A percentile compares a stretch with the other conserved stretches of the same genome.
Evolutionary conservation across 2,797 vertebrate genomes (phyloP).

Genomic region (Cirrhinus molitorella): DNA sequence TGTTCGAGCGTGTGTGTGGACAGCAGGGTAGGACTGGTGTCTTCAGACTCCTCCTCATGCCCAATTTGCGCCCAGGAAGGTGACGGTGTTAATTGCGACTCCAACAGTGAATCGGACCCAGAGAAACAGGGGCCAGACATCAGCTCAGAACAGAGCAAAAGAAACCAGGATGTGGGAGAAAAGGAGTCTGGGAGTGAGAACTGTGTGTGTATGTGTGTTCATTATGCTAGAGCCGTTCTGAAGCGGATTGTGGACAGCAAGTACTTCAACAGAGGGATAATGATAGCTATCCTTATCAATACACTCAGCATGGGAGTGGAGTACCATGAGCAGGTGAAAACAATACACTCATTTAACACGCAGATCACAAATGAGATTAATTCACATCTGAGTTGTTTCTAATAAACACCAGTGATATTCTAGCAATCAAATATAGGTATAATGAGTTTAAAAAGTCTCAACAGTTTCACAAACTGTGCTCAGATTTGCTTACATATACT

Average conservation of each 20-base stretch:
- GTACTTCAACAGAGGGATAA: conserved; percentile 97
- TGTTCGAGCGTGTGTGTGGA: conserved; percentile 48
- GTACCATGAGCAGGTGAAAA: conserved; percentile 91
- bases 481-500: background rate
- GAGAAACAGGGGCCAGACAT: conserved; percentile 45
- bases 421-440: background rate
- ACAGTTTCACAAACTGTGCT: background rate
- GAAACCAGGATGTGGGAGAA: conserved; percentile 22
- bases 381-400: background rate
- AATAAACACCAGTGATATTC: background rate
- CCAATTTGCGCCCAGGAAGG: conserved; percentile 45
- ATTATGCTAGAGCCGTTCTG: conserved; percentile 43
- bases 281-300: conserved; percentile 97
- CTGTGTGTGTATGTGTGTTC: conserved; percentile 42
- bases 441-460: background rate
- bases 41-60: conserved; percentile 46
- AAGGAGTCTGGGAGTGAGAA: conserved; percentile 16
- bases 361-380: background rate
- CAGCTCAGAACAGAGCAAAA: conserved; percentile 21
- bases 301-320: conserved; percentile 97
- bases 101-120: conserved; percentile 45
- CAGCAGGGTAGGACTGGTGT: conserved; percentile 24
- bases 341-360: background rate
- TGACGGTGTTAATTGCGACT: conserved; percentile 45
- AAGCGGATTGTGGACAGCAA: conserved; percentile 90